These are phyloP conservation scores for Exaiptasia diaphana DNA, from an alignment of 64 coral and sea anemone genomes.

Conservation along the genomic window DNA sequence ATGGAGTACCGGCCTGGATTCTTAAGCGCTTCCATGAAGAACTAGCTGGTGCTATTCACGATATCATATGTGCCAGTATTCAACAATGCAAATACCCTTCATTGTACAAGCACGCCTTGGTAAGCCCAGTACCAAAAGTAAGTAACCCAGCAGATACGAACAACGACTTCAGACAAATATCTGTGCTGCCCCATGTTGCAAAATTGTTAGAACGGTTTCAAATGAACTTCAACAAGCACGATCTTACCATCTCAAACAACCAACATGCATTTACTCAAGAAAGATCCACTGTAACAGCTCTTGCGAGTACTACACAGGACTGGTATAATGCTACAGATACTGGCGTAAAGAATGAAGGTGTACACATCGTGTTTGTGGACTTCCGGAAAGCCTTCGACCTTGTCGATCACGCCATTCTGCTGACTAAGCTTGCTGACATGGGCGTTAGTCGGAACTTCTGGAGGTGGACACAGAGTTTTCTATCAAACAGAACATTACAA, in stretches of 20 bases:
- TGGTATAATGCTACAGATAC: conserved; percentile 40
- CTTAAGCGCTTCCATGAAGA: conserved; percentile 33
- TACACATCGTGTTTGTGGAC: conserved; percentile 39
- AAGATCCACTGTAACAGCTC: conserved; percentile 45
- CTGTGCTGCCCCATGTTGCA: conserved; percentile 14
- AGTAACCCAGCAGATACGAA: conserved; percentile 15
- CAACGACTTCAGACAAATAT: conserved; percentile 10
- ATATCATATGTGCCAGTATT: conserved; percentile 48
- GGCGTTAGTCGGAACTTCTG: conserved; percentile 4
- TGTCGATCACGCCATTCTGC: conserved; percentile 36
- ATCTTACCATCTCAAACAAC: conserved; percentile 8
- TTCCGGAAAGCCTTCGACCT: conserved; percentile 44
- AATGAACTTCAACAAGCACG: conserved; percentile 2
- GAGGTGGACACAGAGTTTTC: conserved; percentile 24
- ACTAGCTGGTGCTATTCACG: conserved; percentile 1
- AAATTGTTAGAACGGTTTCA: conserved; percentile 47
- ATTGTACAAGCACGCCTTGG: conserved; percentile 1
- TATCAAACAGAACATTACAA: conserved; percentile 1
- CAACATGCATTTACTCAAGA: conserved; percentile 54
- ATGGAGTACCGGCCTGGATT: conserved; percentile 32
- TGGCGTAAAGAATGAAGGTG: background rate
- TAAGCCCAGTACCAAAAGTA: conserved; percentile 46
- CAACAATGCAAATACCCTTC: conserved; percentile 33
- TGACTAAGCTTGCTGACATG: conserved; percentile 1
- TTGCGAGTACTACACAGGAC: conserved; percentile 27